Conservation (phyloP, 2,113 vertebrate genomes). For the Procavia capensis region DNA sequence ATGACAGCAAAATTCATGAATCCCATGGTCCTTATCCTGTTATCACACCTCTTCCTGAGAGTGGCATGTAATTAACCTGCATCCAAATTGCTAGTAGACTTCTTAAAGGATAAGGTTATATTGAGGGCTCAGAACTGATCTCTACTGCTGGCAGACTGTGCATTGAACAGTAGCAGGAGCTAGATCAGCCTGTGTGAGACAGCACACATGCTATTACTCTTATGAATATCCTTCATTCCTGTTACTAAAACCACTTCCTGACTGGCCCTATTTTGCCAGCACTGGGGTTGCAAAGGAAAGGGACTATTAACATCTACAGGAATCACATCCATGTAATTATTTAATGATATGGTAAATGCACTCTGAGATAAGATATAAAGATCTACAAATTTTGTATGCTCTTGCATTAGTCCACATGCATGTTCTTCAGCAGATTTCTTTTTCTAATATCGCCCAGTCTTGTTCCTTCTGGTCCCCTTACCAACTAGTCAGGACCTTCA, state of each 20-base stretch:
- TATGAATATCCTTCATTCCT: not conserved
- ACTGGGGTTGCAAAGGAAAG: not conserved
- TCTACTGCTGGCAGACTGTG: not conserved
- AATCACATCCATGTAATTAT: not conserved
- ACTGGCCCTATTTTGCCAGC: not conserved
- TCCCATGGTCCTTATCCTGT: not conserved
- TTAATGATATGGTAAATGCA: not conserved
- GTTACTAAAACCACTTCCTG: no score
- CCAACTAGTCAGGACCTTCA: not conserved
- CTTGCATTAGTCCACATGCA: not conserved
- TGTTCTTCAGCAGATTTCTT: not conserved
- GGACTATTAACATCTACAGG: not conserved
- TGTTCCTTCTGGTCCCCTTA: not conserved
- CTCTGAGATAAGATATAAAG: not conserved
- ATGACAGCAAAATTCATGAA: not conserved
- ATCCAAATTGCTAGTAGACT: not conserved
- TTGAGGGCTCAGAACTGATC: no score
- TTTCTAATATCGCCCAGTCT: not conserved
- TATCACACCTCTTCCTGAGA: not conserved
- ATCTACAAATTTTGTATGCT: not conserved
- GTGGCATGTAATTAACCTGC: not conserved
- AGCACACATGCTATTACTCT: fast-evolving
- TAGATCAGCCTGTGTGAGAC: not conserved
- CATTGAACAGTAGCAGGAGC: not conserved
- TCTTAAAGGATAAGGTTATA: not conserved